Conservation (phyloP, 2,113 vertebrate species). For the Lates calcarifer region DNA sequence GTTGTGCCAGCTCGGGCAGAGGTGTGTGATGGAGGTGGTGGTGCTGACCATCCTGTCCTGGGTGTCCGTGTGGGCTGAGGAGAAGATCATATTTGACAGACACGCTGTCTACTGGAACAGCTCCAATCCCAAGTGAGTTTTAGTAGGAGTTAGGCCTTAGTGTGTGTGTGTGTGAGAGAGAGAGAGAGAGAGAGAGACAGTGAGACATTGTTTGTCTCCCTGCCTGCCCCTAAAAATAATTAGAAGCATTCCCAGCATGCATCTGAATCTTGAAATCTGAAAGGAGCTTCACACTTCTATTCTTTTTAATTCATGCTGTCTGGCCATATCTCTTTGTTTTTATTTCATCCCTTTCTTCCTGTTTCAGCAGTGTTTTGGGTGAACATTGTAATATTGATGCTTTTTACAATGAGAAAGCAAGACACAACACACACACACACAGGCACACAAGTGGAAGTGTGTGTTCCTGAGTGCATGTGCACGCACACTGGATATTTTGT, state of each 20-base stretch:
- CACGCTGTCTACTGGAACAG: conserved; percentile 88
- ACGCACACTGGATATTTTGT: conserved; percentile 42
- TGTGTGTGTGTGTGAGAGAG: conserved; percentile 44
- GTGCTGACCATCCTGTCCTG: conserved; percentile 81
- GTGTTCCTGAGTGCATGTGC: not conserved
- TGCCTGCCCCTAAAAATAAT: conserved; percentile 12
- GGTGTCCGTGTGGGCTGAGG: conserved; percentile 84
- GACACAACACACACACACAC: not conserved
- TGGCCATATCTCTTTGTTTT: conserved; percentile 18
- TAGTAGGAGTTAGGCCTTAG: conserved; percentile 9
- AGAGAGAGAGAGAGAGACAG: too few species aligned
- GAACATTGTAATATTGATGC: conserved; percentile 10
- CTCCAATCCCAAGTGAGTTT: conserved; percentile 85
- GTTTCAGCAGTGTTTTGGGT: conserved; percentile 17
- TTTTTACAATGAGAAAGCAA: conserved; percentile 14
- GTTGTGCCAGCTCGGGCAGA: conserved; percentile 73
- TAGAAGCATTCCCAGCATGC: not conserved
- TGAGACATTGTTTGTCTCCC: conserved; percentile 8
- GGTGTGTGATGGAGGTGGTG: conserved; percentile 83
- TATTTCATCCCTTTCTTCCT: not conserved
- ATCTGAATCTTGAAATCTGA: conserved; percentile 23
- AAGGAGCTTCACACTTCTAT: conserved; percentile 8
- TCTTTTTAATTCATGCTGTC: not conserved
- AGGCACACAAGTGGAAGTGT: conserved; percentile 13
- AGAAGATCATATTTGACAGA: conserved; percentile 86